Percentiles rank a stretch among this genome's conserved stretches.
These are phyloP conservation scores for Coenonympha arcania DNA, from an alignment of 2,888 invertebrate genomes.

Conservation along the genomic window DNA sequence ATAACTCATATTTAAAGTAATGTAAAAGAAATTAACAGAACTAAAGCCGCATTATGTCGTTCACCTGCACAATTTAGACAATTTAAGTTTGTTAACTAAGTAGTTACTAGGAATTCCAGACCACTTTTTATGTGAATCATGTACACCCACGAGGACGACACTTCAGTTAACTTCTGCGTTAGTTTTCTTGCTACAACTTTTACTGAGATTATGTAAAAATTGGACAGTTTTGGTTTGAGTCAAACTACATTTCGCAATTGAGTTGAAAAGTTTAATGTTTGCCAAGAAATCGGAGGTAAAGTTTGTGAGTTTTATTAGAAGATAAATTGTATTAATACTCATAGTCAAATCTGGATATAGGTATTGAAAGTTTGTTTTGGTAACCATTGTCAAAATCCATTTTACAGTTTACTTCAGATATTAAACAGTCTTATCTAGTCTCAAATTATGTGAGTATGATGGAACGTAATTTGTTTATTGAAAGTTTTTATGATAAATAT, in stretches of 20 bases:
- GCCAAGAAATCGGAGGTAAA: constrained; percentile 11
- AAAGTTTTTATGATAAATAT: neutral
- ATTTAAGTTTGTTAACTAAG: constrained; percentile 61
- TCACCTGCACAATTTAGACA: constrained; percentile 30
- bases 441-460: too few relatives aligned
- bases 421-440: neutral
- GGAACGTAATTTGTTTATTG: neutral
- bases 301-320: neutral
- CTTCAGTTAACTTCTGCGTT: constrained; percentile 37
- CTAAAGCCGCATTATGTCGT: neutral
- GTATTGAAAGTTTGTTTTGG: too few relatives aligned
- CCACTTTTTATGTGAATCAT: constrained; percentile 48
- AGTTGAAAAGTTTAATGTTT: constrained; percentile 23
- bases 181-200: constrained; percentile 16
- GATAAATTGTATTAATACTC: neutral
- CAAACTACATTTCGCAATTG: constrained; percentile 21
- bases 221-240: constrained; percentile 23
- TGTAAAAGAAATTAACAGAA: neutral
- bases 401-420: neutral
- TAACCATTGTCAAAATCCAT: too few relatives aligned
- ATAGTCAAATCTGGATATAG: neutral
- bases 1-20: too few relatives aligned
- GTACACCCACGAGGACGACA: constrained; percentile 30
- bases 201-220: constrained; percentile 30
- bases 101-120: constrained; percentile 46